Evolutionary conservation across 2,888 invertebrate species (phyloP).

Genomic region (Aromia moschata): DNA sequence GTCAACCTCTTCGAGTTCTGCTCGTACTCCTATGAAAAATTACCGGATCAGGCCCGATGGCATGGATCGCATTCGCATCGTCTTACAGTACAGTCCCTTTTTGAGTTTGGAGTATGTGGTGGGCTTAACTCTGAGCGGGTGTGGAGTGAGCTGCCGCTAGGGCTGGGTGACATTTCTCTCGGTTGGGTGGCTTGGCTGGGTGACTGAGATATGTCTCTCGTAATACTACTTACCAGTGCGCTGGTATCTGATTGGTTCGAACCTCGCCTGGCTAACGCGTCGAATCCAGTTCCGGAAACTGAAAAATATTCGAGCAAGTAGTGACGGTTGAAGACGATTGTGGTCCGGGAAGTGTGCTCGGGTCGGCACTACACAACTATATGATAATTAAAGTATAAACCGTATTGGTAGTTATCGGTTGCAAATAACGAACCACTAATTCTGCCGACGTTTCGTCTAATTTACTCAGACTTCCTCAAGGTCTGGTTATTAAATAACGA

Average conservation of each 20-base stretch:
- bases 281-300: constrained; percentile 61
- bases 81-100: constrained; percentile 55
- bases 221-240: constrained; percentile 70
- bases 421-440: too few species aligned
- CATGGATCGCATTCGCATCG: too few species aligned
- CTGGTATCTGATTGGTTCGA: constrained; percentile 71
- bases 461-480: too few species aligned
- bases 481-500: too few species aligned
- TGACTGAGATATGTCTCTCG: constrained; percentile 70
- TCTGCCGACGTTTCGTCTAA: too few species aligned
- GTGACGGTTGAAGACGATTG: too few species aligned
- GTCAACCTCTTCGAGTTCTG: constrained; percentile 64
- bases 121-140: constrained; percentile 66
- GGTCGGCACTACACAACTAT: too few species aligned
- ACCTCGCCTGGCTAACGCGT: constrained; percentile 63
- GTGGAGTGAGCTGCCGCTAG: constrained; percentile 66
- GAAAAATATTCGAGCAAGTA: too few species aligned
- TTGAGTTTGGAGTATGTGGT: constrained; percentile 62
- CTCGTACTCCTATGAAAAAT: constrained; percentile 60
- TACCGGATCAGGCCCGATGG: too few species aligned
- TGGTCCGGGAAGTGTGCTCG: too few species aligned
- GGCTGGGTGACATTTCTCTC: constrained; percentile 66
- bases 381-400: too few species aligned
- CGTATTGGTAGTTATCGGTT: too few species aligned
- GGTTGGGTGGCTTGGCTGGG: constrained; percentile 66